phyloP scores from a whole-genome alignment of 2,797 vertebrate species.

The Okamejei kenojei region DNA sequence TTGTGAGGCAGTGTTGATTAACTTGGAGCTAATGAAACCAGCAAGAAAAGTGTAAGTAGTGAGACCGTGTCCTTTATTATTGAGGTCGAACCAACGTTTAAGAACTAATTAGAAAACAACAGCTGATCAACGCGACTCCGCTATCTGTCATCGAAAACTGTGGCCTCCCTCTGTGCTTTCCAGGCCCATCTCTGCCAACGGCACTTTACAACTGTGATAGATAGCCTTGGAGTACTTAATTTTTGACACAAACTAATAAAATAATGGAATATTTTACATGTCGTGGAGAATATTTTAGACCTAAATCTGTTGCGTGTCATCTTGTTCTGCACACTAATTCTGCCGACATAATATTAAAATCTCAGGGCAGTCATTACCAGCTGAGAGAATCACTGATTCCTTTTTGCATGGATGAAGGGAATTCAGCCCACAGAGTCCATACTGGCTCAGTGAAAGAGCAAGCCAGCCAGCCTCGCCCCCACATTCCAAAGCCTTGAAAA shows the following conservation, averaged over 20 bases:
- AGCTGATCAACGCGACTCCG: neutral
- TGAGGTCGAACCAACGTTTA: neutral
- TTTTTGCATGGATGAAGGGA: no score
- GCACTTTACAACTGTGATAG: neutral
- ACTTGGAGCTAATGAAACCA: neutral
- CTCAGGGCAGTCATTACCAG: neutral
- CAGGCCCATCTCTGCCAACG: neutral
- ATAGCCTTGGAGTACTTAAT: neutral
- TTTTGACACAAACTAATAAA: neutral
- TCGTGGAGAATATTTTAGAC: neutral
- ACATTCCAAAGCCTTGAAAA: no score
- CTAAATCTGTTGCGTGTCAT: neutral
- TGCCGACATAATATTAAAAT: no score
- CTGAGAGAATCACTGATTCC: no score
- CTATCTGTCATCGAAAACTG: neutral
- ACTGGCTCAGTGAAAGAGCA: no score
- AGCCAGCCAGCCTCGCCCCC: no score
- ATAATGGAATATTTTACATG: neutral
- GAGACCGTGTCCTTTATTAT: neutral
- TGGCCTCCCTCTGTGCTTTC: neutral
- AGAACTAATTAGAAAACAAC: neutral
- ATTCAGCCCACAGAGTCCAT: no score
- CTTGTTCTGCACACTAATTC: neutral
- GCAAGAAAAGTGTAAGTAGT: neutral
- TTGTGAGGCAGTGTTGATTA: neutral